These are phyloP conservation scores for Antennarius striatus DNA, from an alignment of 2,113 vertebrate species.

Conservation along the genomic window DNA sequence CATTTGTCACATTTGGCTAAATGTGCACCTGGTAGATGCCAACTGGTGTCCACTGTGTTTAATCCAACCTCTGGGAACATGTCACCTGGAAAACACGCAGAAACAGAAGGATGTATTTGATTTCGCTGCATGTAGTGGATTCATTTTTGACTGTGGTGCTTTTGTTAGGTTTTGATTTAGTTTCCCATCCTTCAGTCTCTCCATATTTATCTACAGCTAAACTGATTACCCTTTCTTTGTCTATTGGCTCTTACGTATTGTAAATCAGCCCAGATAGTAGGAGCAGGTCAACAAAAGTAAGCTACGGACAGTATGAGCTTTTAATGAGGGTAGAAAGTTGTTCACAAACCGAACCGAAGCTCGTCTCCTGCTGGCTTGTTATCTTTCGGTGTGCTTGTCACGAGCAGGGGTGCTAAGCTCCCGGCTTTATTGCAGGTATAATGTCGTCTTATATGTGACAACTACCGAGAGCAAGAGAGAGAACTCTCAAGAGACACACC, in stretches of 20 bases:
- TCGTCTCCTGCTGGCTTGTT: slow-evolving; percentile 8
- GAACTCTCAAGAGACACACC: slow-evolving; percentile 17
- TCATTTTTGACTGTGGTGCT: too few relatives aligned
- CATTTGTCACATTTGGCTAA: slow-evolving; percentile 26
- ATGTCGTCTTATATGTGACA: slow-evolving; percentile 47
- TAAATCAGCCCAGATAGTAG: slow-evolving; percentile 40
- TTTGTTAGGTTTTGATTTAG: too few relatives aligned
- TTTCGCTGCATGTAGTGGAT: too few relatives aligned
- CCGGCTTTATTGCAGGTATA: slow-evolving; percentile 25
- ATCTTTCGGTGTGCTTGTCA: slow-evolving; percentile 32
- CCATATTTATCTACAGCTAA: slow-evolving; percentile 30
- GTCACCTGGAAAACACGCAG: slow-evolving; percentile 7
- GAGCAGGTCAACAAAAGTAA: slow-evolving; percentile 44
- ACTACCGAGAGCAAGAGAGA: slow-evolving; percentile 13
- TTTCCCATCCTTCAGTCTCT: slow-evolving; percentile 23
- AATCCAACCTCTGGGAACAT: slow-evolving; percentile 8
- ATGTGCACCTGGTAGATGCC: slow-evolving; percentile 17
- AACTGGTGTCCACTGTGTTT: slow-evolving; percentile 9
- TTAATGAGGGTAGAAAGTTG: slow-evolving; percentile 52
- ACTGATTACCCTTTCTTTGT: slow-evolving; percentile 24
- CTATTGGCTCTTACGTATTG: slow-evolving; percentile 39
- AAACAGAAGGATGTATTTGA: not conserved
- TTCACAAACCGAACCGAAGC: slow-evolving; percentile 11
- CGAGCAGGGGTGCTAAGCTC: slow-evolving; percentile 30
- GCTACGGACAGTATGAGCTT: slow-evolving; percentile 16